Percentiles rank a stretch among this genome's conserved stretches.
Conservation (phyloP, 1,140 invertebrate genomes). For the Drosophila lowei region DNA sequence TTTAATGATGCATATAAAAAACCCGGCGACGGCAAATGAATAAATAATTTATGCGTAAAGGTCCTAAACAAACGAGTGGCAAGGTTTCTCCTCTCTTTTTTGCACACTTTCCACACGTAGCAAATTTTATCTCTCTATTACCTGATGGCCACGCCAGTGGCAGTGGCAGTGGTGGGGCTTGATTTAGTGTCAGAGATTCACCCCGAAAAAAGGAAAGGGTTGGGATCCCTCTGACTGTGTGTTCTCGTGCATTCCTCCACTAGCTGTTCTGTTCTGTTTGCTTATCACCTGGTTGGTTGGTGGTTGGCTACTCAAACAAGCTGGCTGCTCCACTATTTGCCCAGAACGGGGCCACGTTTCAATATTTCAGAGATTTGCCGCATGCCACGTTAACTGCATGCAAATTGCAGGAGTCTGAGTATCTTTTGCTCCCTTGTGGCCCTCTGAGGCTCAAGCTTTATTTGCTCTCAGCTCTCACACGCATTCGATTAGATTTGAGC, state of each 20-base stretch:
- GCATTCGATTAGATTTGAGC: background rate
- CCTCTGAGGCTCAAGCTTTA: background rate
- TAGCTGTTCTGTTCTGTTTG: constrained; percentile 46
- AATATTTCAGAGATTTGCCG: constrained; percentile 48
- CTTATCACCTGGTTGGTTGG: constrained; percentile 61
- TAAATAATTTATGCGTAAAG: constrained; percentile 77
- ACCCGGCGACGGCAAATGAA: constrained; percentile 66
- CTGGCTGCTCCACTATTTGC: constrained; percentile 54
- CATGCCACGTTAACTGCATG: constrained; percentile 36
- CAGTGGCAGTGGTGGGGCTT: constrained; percentile 4
- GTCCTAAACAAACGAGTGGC: constrained; percentile 25
- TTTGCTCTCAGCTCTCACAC: background rate
- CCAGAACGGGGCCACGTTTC: constrained; percentile 56
- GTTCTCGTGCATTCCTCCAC: background rate
- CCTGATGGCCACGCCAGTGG: constrained; percentile 14
- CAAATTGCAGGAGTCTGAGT: constrained; percentile 31
- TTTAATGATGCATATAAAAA: constrained; percentile 70
- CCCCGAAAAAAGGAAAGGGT: constrained; percentile 11
- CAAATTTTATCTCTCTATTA: constrained; percentile 79
- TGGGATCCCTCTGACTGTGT: background rate
- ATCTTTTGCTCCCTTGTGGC: background rate
- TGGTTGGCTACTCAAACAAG: constrained; percentile 1
- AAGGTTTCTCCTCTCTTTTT: constrained; percentile 27
- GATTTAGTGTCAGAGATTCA: constrained; percentile 41
- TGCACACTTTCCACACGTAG: constrained; percentile 66